Base-by-base conservation (phyloP, 1,140 invertebrate genomes). In the Cyclina sinensis region DNA sequence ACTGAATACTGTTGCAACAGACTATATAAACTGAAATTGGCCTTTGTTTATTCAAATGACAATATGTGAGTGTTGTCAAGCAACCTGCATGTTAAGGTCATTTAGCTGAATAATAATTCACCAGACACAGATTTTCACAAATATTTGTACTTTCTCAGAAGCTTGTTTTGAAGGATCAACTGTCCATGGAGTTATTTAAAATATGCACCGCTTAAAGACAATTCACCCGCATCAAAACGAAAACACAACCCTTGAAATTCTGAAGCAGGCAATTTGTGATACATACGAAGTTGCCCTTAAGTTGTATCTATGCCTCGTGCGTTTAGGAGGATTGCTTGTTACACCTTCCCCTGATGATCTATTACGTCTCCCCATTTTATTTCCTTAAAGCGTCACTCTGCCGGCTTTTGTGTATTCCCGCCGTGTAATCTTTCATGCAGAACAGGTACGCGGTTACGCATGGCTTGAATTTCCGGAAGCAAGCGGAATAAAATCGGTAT, bases 231-330 rank as follows among this genome's bases (percentile, higher is more conserved):
- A 43, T 43, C 43, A 14, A 43, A n/a, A n/a, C n/a, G n/a, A n/a
- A n/a, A n/a, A n/a, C n/a, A n/a, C n/a, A n/a, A n/a, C n/a, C n/a
- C n/a, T n/a, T n/a, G n/a, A n/a, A n/a, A n/a, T n/a, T n/a, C n/a
- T n/a, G n/a, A n/a, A n/a, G n/a, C n/a, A n/a, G n/a, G n/a, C n/a
- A n/a, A n/a, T n/a, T n/a, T n/a, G n/a, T 30, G 27, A 57, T 76
- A 86, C 62, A n/a, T 35, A 79, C 65, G 82, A 57, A 39, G 21
- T 80, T 27, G 37, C 30, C 32, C 35, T 51, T 54, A 62, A 65
- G 43, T 89, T 85, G 32, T 79, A 70, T 51, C 86, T 79, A n/a
- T 62, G 37, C 21, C 51, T 62, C 62, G 51, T 70, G 30, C 59
- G 62, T 59, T 82, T 82, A 43, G 80, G 80, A 3, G 80, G 80